Base-by-base conservation (phyloP, 2,888 invertebrate genomes). In the Phymatocera aterrima region DNA sequence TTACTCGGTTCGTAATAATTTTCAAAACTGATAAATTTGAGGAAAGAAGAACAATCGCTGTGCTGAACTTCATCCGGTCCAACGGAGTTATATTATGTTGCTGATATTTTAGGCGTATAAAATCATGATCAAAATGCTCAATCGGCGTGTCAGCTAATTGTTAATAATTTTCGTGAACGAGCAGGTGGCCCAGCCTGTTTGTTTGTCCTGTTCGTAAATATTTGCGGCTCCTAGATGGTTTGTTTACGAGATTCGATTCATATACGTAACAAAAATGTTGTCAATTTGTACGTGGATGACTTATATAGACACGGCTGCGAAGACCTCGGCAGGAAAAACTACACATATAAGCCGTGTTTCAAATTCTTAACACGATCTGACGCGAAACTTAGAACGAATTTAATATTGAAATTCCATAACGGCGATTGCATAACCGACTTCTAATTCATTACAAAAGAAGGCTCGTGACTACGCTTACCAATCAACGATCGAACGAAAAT, bases 401-500 rank as follows among this genome's bases (percentile, higher is more conserved):
- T 54, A 24, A 40, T 75, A 75, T 75, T 57, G 15, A 60, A 43
- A 57, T 57, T 40, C 21, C 40, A 8, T 75, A 28, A 15, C 21
- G 3, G 2, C n/a, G 6, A 57, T 75, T 75, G n/a, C 75, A 24
- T 75, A 75, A 75, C 4, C 37, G 5, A 21, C 74, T 57, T 37
- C 57, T 40, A 57, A 75, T 18, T 24, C 60, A 75, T 75, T 75
- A 75, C 75, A 75, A 60, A 75, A 75, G 75, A 57, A 43, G 24
- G 31, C 34, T 75, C 60, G 40, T 75, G 60, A 75, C 43, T 37
- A 12, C 28, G 37, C 28, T 75, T 28, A 75, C 75, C 37, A 75
- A 75, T 75, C 51, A 77, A 61, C 68, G 60, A 77, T 70, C 64
- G 74, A 79, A 78, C 64, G 79, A 82, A 81, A 79, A 81, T 79